Evolutionary conservation across 1,140 invertebrate genomes (phyloP).

Genomic region (Chlorops oryzae): DNA sequence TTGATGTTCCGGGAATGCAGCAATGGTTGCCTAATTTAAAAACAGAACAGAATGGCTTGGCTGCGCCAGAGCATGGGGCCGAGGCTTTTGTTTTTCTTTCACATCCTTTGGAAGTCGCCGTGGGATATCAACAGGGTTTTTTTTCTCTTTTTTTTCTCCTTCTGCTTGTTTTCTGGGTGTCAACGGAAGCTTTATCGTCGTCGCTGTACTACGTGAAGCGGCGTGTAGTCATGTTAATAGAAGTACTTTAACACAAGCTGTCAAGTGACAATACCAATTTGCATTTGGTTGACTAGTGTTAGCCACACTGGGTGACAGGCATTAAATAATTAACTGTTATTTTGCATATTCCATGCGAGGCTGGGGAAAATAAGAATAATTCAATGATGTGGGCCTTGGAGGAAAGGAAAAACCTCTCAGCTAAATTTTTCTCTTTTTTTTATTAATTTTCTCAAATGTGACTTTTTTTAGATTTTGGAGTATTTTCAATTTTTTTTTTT

Average conservation of each 20-base stretch:
- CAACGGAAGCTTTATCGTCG: not conserved
- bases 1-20: too few species aligned
- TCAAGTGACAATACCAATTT: slow-evolving; percentile 13
- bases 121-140: too few species aligned
- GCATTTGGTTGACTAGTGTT: slow-evolving; percentile 6
- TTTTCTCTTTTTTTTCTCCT: not conserved
- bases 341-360: too few species aligned
- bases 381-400: slow-evolving; percentile 6
- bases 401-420: not conserved
- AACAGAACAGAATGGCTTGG: too few species aligned
- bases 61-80: too few species aligned
- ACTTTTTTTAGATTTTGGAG: too few species aligned
- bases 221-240: too few species aligned
- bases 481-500: too few species aligned
- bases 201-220: not conserved
- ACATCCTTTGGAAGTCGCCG: not conserved
- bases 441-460: not conserved
- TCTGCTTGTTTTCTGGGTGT: not conserved
- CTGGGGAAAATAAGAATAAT: too few species aligned
- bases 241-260: too few species aligned
- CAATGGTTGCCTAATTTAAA: too few species aligned
- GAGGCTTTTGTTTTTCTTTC: slow-evolving; percentile 7
- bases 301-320: slow-evolving; percentile 15
- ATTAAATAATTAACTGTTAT: slow-evolving; percentile 13
- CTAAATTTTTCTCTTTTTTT: not conserved